Percentiles rank a stretch among this genome's conserved stretches.
phyloP scores from a whole-genome alignment of 2,888 invertebrate species.

The Pediacus dermestoides region DNA sequence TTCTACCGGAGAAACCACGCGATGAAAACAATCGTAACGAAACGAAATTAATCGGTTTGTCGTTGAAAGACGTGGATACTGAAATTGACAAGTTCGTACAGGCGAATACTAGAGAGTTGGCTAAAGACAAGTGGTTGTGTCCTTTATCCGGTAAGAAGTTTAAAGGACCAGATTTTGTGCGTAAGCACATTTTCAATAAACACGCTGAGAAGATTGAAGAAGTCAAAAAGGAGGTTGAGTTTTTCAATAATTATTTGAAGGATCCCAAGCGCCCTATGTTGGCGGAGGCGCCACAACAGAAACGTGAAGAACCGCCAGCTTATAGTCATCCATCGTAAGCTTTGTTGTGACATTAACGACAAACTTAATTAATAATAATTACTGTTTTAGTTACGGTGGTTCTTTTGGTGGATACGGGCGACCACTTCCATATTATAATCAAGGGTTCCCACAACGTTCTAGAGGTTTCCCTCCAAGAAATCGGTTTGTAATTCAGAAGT shows the following conservation, averaged over 20 bases:
- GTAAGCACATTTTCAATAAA: slow-evolving; percentile 97
- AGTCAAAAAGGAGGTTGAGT: slow-evolving; percentile 93
- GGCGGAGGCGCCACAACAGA: slow-evolving; percentile 70
- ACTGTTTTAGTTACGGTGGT: slow-evolving; percentile 42
- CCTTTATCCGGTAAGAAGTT: slow-evolving; percentile 98
- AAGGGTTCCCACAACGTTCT: slow-evolving; percentile 45
- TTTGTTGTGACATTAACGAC: slow-evolving; percentile 13
- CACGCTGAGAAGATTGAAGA: slow-evolving; percentile 96
- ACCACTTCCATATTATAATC: slow-evolving; percentile 54
- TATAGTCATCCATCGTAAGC: slow-evolving; percentile 49
- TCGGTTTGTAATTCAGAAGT: slow-evolving; percentile 29
- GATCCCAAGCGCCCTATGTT: slow-evolving; percentile 94
- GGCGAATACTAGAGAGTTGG: slow-evolving; percentile 93
- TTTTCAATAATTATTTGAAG: slow-evolving; percentile 93
- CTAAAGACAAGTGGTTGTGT: slow-evolving; percentile 98
- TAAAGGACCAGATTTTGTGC: slow-evolving; percentile 96
- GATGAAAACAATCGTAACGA: slow-evolving; percentile 63
- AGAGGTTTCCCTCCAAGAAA: slow-evolving; percentile 43
- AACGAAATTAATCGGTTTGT: slow-evolving; percentile 43
- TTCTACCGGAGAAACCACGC: slow-evolving; percentile 75
- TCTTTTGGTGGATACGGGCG: slow-evolving; percentile 47
- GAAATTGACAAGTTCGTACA: slow-evolving; percentile 94
- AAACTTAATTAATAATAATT: too few species aligned
- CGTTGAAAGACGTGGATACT: slow-evolving; percentile 54
- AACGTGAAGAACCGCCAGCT: slow-evolving; percentile 50